phyloP scores from a whole-genome alignment of 1,140 invertebrate genomes.

The Ceratina australensis region DNA sequence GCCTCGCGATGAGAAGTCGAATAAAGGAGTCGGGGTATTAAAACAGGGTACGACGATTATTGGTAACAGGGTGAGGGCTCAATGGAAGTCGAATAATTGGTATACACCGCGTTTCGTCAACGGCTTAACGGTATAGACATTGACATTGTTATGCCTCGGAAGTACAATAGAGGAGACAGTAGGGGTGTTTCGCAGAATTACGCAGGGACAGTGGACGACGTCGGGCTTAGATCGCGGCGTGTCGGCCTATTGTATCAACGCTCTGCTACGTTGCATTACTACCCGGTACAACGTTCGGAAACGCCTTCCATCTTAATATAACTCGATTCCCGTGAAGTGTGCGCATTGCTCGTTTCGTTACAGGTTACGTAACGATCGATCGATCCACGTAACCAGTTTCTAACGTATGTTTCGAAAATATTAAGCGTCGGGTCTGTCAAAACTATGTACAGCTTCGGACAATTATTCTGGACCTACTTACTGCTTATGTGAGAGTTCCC shows the following conservation, averaged over 20 bases:
- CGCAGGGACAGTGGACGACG: slow-evolving; percentile 41
- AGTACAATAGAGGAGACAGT: slow-evolving; percentile 50
- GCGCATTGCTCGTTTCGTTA: slow-evolving; percentile 18
- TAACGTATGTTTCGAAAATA: slow-evolving; percentile 1
- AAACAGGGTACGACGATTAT: not conserved
- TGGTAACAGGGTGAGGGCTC: not conserved
- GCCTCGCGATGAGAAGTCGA: not conserved
- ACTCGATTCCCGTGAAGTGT: slow-evolving; percentile 37
- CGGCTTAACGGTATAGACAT: slow-evolving; percentile 52
- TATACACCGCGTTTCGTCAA: slow-evolving; percentile 47
- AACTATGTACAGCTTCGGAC: too few species aligned
- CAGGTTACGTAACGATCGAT: slow-evolving; percentile 9
- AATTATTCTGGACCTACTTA: too few species aligned
- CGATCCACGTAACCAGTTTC: not conserved
- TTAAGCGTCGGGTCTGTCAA: not conserved
- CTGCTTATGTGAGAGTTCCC: too few species aligned
- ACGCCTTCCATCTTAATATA: slow-evolving; percentile 43
- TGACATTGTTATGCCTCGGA: slow-evolving; percentile 48
- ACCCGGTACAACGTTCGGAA: slow-evolving; percentile 27
- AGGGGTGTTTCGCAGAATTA: slow-evolving; percentile 56
- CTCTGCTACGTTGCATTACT: slow-evolving; percentile 11
- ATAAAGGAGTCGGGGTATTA: not conserved
- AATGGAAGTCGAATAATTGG: slow-evolving; percentile 47
- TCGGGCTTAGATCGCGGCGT: slow-evolving; percentile 29
- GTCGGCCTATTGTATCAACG: slow-evolving; percentile 41